Evolutionary conservation across 2,888 invertebrate species (phyloP), one percentile per base, ranked within the genome.

Genomic region (Mongoloraphidia duomilia): DNA sequence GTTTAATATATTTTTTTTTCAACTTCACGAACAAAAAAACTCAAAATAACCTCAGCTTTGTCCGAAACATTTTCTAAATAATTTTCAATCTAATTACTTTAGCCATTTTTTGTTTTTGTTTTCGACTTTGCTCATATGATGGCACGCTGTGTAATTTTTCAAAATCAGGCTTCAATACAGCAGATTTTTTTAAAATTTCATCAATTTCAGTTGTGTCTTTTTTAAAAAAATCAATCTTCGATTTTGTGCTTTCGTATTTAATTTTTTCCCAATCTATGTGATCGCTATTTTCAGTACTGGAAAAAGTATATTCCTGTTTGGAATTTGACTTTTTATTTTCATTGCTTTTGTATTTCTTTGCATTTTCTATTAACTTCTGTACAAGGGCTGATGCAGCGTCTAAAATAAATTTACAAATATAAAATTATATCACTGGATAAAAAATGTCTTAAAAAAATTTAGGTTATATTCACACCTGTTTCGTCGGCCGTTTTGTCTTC

Each of bases 121-220:
- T 78, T 33, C 76, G 70, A 49, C 75, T 79, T 38, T 74, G 63
- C 52, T 74, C 64, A 59, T 77, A 77, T n/a, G 71, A 65, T 2
- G 82, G 80, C 9, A 84, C 66, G 3, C 66, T 56, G 50, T 77
- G 72, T 44, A 79, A 65, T 57, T 79, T 74, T 58, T 85, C 84
- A 57, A 83, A 75, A 1, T 80, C 82, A 1, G 80, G 75, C 44
- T 73, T 72, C 50, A 84, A 62, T 10, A 72, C 64, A 2, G 72
- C 70, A 41, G 80, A 78, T 52, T 78, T 82, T 56, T 77, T 65
- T 66, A 85, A 69, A 51, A 79, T 65, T 54, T 79, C 71, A 5
- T 76, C 74, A 39, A 73, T 63, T 57, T 77, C 68, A 3, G 71
- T 66, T 4, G 60, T 59, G 3, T 73, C 69, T 6, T 70, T 57